These are phyloP conservation scores for Neogale vison DNA, from an alignment of 2,113 vertebrate species.

Conservation along the genomic window DNA sequence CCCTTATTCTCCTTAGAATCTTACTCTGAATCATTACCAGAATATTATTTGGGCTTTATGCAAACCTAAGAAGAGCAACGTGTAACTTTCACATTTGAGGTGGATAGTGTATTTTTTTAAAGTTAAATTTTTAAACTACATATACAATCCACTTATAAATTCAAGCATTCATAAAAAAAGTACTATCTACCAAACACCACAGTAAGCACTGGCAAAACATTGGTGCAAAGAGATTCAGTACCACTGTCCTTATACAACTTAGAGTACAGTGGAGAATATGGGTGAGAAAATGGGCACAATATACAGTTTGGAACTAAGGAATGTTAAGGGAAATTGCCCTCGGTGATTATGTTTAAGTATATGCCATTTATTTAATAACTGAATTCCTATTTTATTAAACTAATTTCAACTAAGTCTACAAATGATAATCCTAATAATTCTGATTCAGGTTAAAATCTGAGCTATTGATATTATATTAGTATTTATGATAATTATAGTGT, in stretches of 20 bases:
- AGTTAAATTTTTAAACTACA: not conserved
- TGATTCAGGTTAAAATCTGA: not conserved
- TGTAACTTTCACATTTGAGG: not conserved
- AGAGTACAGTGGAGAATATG: not conserved
- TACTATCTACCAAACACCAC: not conserved
- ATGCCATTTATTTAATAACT: not conserved
- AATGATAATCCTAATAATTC: not conserved
- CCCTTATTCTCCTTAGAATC: not conserved
- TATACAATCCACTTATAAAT: constrained; percentile 14
- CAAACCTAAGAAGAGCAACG: not conserved
- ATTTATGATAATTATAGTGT: not conserved
- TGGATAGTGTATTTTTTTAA: not conserved
- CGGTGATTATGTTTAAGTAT: not conserved
- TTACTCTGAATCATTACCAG: not conserved
- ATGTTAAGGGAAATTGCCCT: not conserved
- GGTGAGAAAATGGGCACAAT: not conserved
- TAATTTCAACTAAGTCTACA: constrained; percentile 17
- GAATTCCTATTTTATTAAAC: constrained; percentile 6
- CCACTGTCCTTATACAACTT: not conserved
- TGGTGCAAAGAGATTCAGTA: not conserved
- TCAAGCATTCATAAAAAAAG: not conserved
- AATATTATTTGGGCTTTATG: not conserved
- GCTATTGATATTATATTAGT: not conserved
- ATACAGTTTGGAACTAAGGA: not conserved
- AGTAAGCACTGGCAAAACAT: not conserved